Conservation (phyloP, 2,888 invertebrate genomes). For the Notodonta dromedarius region DNA sequence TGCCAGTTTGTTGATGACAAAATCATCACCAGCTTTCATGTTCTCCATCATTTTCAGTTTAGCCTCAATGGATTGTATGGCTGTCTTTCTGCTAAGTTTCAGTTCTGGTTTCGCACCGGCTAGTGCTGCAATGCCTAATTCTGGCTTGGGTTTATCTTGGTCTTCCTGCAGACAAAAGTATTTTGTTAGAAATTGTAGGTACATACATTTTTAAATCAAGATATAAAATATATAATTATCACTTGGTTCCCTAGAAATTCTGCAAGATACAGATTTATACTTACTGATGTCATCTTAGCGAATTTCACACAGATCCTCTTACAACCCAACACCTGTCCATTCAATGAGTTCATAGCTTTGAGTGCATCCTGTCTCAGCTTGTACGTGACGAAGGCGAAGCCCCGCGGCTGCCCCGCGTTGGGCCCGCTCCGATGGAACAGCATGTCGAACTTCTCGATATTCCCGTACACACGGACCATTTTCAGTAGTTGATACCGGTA, state of each 20-base stretch:
- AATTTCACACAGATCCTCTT: slow-evolving; percentile 92
- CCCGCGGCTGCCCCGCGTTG: slow-evolving; percentile 93
- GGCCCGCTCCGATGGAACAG: slow-evolving; percentile 97
- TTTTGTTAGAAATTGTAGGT: neutral
- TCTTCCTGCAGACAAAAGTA: slow-evolving; percentile 85
- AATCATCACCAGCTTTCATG: slow-evolving; percentile 87
- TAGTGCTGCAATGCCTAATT: slow-evolving; percentile 90
- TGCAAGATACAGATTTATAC: slow-evolving; percentile 20
- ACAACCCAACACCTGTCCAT: slow-evolving; percentile 89
- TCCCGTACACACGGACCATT: slow-evolving; percentile 97
- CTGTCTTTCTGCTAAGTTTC: slow-evolving; percentile 89
- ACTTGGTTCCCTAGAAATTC: too few species aligned
- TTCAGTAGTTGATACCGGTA: slow-evolving; percentile 98
- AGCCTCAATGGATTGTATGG: slow-evolving; percentile 95
- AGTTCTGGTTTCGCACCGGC: slow-evolving; percentile 86
- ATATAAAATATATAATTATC: too few species aligned
- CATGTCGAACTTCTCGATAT: slow-evolving; percentile 97
- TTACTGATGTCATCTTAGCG: slow-evolving; percentile 88
- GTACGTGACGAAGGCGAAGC: slow-evolving; percentile 97
- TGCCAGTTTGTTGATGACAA: slow-evolving; percentile 89
- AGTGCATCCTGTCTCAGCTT: slow-evolving; percentile 87
- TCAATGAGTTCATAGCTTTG: slow-evolving; percentile 88
- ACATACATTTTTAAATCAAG: too few species aligned
- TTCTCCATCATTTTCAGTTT: slow-evolving; percentile 92
- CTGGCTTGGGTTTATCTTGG: slow-evolving; percentile 89